These are phyloP conservation scores for Neogobius melanostomus DNA, from an alignment of 2,113 vertebrate genomes.

Conservation along the genomic window DNA sequence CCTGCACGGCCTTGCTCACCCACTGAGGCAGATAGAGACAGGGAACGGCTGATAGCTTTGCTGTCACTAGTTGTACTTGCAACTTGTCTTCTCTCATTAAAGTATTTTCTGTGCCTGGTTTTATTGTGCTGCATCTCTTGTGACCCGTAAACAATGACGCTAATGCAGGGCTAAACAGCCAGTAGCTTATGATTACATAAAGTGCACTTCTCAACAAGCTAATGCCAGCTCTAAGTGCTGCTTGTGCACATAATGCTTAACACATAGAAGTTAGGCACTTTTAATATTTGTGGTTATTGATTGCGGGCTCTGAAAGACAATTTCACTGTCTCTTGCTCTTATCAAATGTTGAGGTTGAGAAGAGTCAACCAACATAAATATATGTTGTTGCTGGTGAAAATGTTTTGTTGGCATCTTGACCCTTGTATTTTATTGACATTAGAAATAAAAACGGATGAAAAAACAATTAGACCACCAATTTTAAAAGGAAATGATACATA, in stretches of 20 bases:
- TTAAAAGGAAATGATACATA: too few relatives aligned
- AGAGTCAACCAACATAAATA: slow-evolving; percentile 54
- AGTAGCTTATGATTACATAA: slow-evolving; percentile 49
- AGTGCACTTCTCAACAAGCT: slow-evolving; percentile 36
- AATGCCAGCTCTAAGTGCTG: slow-evolving; percentile 32
- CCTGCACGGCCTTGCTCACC: slow-evolving; percentile 67
- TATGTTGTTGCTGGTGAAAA: background rate
- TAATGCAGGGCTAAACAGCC: slow-evolving; percentile 33
- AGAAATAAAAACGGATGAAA: too few relatives aligned
- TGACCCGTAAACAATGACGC: slow-evolving; percentile 55
- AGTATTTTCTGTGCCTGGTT: slow-evolving; percentile 56
- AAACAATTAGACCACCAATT: too few relatives aligned
- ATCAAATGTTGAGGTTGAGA: slow-evolving; percentile 73
- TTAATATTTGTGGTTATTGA: slow-evolving; percentile 75
- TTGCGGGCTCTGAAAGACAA: slow-evolving; percentile 57
- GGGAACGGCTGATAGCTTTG: slow-evolving; percentile 50
- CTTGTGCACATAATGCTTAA: slow-evolving; percentile 7
- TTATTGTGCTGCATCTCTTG: slow-evolving; percentile 36
- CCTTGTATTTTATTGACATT: slow-evolving; percentile 54
- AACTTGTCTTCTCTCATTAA: slow-evolving; percentile 64
- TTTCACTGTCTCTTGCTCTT: slow-evolving; percentile 62
- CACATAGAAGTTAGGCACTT: slow-evolving; percentile 16
- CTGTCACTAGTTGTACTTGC: slow-evolving; percentile 58
- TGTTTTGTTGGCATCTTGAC: too few relatives aligned
- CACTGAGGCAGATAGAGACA: slow-evolving; percentile 63